Evolutionary conservation across 1,140 invertebrate species (phyloP), one percentile per base, ranked within the genome.

Genomic region (Sogatella furcifera): DNA sequence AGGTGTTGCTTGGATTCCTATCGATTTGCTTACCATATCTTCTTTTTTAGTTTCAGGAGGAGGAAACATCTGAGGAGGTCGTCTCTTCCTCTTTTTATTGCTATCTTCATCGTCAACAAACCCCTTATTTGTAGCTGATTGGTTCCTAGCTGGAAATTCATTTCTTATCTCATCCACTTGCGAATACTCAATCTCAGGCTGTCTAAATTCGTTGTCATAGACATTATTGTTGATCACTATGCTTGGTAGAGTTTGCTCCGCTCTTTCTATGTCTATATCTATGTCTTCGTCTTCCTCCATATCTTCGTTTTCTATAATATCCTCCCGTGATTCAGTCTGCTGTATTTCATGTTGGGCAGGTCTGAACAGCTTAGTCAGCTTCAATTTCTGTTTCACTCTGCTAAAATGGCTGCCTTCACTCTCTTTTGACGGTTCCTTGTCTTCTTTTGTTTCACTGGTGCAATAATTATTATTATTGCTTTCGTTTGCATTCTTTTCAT

Each of bases 1-100:
- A 11, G 57, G 52, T 13, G 61, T 52, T n/a, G 61, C 60, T 52
- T 64, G 62, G 14, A 61, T 43, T 11, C 52, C 62, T 17, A 59
- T 44, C 34, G 11, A 15, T 41, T 59, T 59, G 22, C 14, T 24
- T 14, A 42, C 42, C 24, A 42, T 28, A 5, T 46, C 56, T 38
- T 38, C 55, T 41, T 57, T 52, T n/a, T n/a, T n/a, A n/a, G 34
- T 38, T 22, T 1, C 6, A 8, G 14, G 6, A 31, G n/a, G 2
- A 31, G 41, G 49, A 1, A 11, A 42, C 42, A 49, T 22, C 11
- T 41, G n/a, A 11, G 60, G 15, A n/a, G 34, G 24, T 34, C 21
- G 4, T 10, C n/a, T 28, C 38, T 49, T 9, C 43, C 19, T 5
- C 17, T 31, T 14, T 22, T 5, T 19, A 19, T 42, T 52, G 21